Base-by-base conservation (phyloP, 2,888 invertebrate species). In the Lymantria dispar region DNA sequence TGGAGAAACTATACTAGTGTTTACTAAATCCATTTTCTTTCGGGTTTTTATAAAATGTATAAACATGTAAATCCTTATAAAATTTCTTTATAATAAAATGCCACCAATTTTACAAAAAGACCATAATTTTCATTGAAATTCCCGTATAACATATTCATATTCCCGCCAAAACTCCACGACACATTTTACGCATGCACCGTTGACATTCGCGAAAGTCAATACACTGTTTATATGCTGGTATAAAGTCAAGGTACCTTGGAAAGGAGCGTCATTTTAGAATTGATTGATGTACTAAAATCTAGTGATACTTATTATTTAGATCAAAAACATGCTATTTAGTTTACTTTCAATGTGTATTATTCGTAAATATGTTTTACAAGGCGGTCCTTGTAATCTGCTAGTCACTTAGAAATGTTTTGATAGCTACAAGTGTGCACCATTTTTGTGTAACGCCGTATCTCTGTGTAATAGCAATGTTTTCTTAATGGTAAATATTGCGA, bases 321-420 rank as follows among this genome's bases (percentile, higher is more conserved):
- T 43, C 15, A 42, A 45, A 61, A 65, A 50, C 36, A 68, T 66
- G 68, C 12, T 61, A 45, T 51, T 53, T 53, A 15, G 13, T 54
- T 62, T 43, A 8, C 50, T 56, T 46, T 46, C 39, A 48, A 45
- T 58, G 47, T 44, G 56, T 15, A n/a, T 0, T 3, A 13, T 14
- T 45, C 11, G 44, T 40, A 46, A 36, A 46, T 45, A 58, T 52
- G 56, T 53, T 45, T 37, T 47, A 12, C 47, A 39, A 54, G 48
- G 43, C 46, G 12, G 44, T 48, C 36, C 29, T 40, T 42, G 46
- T 54, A 40, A 52, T 44, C 14, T 58, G 51, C 56, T 64, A 64
- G 61, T 53, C 14, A 54, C 45, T 0, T 46, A 53, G 13, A 47
- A 40, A 49, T 53, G 52, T 43, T 36, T 49, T 9, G 13, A 22